Conservation (phyloP, 2,888 invertebrate species). For the Dinocampus coccinellae region DNA sequence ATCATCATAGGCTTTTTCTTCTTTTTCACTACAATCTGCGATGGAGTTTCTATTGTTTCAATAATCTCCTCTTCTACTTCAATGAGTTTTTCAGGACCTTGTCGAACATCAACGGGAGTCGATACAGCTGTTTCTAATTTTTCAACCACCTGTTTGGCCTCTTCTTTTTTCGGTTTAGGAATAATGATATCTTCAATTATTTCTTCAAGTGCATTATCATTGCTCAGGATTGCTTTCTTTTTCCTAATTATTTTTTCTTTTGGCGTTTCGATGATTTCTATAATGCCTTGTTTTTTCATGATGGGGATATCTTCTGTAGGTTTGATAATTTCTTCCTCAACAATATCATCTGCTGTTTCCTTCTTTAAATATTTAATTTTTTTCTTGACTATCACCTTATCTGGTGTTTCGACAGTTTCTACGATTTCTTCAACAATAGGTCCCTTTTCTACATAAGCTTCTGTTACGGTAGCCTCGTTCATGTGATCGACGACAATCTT, state of each 20-base stretch:
- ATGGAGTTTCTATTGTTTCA: constrained; percentile 5
- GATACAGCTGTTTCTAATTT: constrained; percentile 45
- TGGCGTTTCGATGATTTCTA: constrained; percentile 45
- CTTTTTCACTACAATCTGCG: constrained; percentile 13
- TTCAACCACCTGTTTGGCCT: constrained; percentile 44
- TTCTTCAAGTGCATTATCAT: constrained; percentile 49
- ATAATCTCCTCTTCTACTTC: constrained; percentile 17
- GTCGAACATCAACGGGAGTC: constrained; percentile 45
- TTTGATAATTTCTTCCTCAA: constrained; percentile 44
- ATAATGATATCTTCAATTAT: constrained; percentile 60
- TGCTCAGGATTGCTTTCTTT: constrained; percentile 44
- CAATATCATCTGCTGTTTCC: constrained; percentile 47
- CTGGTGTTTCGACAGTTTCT: constrained; percentile 47
- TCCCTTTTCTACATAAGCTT: constrained; percentile 45
- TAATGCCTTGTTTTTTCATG: constrained; percentile 53
- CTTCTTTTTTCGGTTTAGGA: constrained; percentile 51
- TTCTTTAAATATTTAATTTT: constrained; percentile 42
- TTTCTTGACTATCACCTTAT: constrained; percentile 42
- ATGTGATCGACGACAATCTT: constrained; percentile 60
- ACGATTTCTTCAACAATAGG: constrained; percentile 49
- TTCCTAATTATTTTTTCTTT: constrained; percentile 48
- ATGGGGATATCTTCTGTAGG: constrained; percentile 41
- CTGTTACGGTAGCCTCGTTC: constrained; percentile 50
- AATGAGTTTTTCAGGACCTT: constrained; percentile 45
- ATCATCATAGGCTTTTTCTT: constrained; percentile 47